Base-by-base conservation (phyloP, 2,888 invertebrate genomes). In the Drosophila kuntzei region DNA sequence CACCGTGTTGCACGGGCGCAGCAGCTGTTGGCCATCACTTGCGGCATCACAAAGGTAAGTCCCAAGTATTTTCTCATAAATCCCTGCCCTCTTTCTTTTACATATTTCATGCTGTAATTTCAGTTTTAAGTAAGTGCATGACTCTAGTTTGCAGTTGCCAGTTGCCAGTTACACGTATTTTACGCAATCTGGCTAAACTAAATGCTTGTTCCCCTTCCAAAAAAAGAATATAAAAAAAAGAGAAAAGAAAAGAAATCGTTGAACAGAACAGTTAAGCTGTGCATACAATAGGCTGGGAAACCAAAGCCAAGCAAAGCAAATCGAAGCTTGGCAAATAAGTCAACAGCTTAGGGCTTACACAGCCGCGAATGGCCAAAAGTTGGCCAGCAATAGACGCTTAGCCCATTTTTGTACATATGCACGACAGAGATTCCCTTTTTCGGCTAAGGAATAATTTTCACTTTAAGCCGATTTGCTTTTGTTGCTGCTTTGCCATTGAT, bases 31-130 rank as follows among this genome's bases (percentile, higher is more conserved):
- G 92, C 79, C 95, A 95, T 91, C 95, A 95, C 81, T 93, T 94
- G 89, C 93, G 95, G 88, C 95, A 96, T 91, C 95, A 95, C 91
- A 94, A 95, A 95, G 95, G 96, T 95, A 93, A 94, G 93, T 84
- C 46, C 12, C 16, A 18, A 20, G 1, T 14, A 8, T 29, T 25
- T 49, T 53, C 18, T 39, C 32, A 25, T 29, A 11, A 27, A 22
- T 14, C 25, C 16, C 22, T 8, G 32, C 32, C 39, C 8, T 7
- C 9, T 14, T 8, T 3, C 3, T 25, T 11, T 14, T 65, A 41
- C 61, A 68, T 68, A 77, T 68, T 68, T 70, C 61, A 72, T 63
- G 20, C 29, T 44, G 37, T 61, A 44, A 50, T 66, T 70, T 63
- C 20, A 29, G 60, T 32, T 46, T 66, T 83, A 80, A 87, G 80